A percentile compares a stretch with the other conserved stretches of the same genome.
Evolutionary conservation across 2,797 vertebrate species (phyloP).

Genomic region (Pangasius krempfi): DNA sequence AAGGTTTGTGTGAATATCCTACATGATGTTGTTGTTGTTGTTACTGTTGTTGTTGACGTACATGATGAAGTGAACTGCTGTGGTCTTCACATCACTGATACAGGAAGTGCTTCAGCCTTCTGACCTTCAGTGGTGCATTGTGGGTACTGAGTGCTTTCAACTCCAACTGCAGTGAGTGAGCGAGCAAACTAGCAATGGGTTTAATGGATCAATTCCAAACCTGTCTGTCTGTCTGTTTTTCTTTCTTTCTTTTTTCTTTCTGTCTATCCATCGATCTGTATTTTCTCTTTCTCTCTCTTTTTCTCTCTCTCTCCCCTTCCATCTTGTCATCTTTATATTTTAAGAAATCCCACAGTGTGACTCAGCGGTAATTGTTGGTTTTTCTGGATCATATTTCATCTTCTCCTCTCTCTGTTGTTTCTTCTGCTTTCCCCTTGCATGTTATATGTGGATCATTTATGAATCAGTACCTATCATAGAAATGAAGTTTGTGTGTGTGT

Average conservation of each 20-base stretch:
- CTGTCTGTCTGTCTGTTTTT: background rate
- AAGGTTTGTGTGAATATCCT: background rate
- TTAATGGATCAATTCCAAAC: background rate
- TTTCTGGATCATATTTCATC: slow-evolving; percentile 70
- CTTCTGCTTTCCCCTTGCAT: slow-evolving; percentile 34
- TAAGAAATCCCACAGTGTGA: slow-evolving; percentile 69
- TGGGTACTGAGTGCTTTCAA: background rate
- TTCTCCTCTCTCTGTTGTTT: slow-evolving; percentile 51
- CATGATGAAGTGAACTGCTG: background rate
- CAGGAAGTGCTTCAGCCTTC: background rate
- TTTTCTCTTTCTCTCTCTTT: slow-evolving; percentile 21
- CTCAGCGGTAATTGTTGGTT: slow-evolving; percentile 77
- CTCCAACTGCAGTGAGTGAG: background rate
- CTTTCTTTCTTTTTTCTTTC: background rate
- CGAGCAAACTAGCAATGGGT: background rate
- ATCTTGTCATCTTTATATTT: slow-evolving; percentile 52
- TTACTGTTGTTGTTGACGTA: background rate
- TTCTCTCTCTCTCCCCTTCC: slow-evolving; percentile 50
- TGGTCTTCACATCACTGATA: background rate
- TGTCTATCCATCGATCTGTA: background rate
- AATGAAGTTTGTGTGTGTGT: too few relatives aligned
- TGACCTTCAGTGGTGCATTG: slow-evolving; percentile 6
- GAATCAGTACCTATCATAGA: slow-evolving; percentile 64
- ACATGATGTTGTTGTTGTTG: background rate
- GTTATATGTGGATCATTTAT: slow-evolving; percentile 70